Evolutionary conservation across 2,888 invertebrate species (phyloP).

Genomic region (Oegoconia quadripuncta): DNA sequence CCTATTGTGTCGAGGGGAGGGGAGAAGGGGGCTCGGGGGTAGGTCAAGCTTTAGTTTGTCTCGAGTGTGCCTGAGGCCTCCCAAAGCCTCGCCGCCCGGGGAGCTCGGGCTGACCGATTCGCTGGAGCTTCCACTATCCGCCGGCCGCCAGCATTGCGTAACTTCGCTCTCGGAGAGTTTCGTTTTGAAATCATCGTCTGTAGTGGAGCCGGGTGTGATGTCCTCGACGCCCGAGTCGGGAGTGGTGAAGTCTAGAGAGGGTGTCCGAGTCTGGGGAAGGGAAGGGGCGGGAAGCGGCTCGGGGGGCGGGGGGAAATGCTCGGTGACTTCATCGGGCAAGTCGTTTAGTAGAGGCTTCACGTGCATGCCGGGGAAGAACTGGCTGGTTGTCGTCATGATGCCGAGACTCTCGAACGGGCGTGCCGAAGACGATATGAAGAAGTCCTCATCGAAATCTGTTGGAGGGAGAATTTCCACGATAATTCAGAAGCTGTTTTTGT

Average conservation of each 20-base stretch:
- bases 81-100: slow-evolving; percentile 72
- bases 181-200: slow-evolving; percentile 52
- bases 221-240: slow-evolving; percentile 82
- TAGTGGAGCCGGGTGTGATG: slow-evolving; percentile 72
- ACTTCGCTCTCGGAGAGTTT: slow-evolving; percentile 38
- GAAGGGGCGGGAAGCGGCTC: slow-evolving; percentile 27
- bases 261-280: slow-evolving; percentile 38
- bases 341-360: slow-evolving; percentile 49
- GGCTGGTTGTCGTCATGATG: slow-evolving; percentile 77
- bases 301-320: slow-evolving; percentile 42
- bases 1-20: slow-evolving; percentile 59
- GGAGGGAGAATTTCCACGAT: no score
- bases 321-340: slow-evolving; percentile 36
- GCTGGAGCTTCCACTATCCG: slow-evolving; percentile 63
- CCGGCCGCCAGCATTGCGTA: slow-evolving; percentile 42
- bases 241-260: slow-evolving; percentile 73
- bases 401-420: slow-evolving; percentile 84
- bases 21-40: slow-evolving; percentile 77
- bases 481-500: neutral
- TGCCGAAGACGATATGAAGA: slow-evolving; percentile 85
- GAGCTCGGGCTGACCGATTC: slow-evolving; percentile 69
- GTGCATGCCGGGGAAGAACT: slow-evolving; percentile 84
- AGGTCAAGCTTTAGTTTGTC: slow-evolving; percentile 85
- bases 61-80: slow-evolving; percentile 85
- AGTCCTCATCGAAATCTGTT: slow-evolving; percentile 82